A percentile compares a stretch with the other conserved stretches of the same genome.
phyloP scores from a whole-genome alignment of 2,888 invertebrate genomes.

The Neria commutata region DNA sequence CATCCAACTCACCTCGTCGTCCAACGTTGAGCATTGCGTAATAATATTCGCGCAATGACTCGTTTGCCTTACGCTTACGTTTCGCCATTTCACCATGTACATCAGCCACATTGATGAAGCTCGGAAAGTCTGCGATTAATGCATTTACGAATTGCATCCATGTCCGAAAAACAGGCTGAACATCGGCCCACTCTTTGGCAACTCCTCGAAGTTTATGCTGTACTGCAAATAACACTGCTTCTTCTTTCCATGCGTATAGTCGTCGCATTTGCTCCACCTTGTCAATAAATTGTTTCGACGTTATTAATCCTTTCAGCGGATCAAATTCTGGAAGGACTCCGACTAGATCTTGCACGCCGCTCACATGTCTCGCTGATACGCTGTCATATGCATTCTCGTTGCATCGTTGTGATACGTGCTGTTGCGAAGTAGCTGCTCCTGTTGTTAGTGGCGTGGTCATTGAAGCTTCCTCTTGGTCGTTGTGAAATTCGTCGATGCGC shows the following conservation, averaged over 20 bases:
- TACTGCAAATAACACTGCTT: conserved; percentile 10
- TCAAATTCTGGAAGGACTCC: conserved; percentile 19
- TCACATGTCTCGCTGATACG: neutral
- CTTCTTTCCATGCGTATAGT: conserved; percentile 11
- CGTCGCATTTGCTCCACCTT: conserved; percentile 9
- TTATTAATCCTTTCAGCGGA: conserved; percentile 9
- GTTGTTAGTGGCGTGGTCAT: too few species aligned
- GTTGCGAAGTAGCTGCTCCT: too few species aligned
- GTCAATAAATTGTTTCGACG: conserved; percentile 11
- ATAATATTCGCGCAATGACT: conserved; percentile 24
- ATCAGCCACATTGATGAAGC: conserved; percentile 17
- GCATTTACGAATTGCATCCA: conserved; percentile 9
- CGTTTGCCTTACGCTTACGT: too few species aligned
- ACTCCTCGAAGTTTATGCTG: conserved; percentile 14
- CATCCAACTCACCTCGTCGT: conserved; percentile 22
- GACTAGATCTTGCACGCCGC: conserved; percentile 6
- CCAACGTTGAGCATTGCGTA: conserved; percentile 28
- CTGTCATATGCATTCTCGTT: too few species aligned
- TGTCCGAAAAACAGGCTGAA: conserved; percentile 7
- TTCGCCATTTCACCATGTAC: conserved; percentile 21
- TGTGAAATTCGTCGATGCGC: too few species aligned
- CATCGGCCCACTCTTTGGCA: conserved; percentile 14
- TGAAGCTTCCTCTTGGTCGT: too few species aligned
- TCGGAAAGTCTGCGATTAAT: conserved; percentile 19
- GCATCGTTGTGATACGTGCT: too few species aligned